Evolutionary conservation across 2,888 invertebrate genomes (phyloP), one percentile per base, ranked within the genome.

Genomic region (Tryphoninae sp.): DNA sequence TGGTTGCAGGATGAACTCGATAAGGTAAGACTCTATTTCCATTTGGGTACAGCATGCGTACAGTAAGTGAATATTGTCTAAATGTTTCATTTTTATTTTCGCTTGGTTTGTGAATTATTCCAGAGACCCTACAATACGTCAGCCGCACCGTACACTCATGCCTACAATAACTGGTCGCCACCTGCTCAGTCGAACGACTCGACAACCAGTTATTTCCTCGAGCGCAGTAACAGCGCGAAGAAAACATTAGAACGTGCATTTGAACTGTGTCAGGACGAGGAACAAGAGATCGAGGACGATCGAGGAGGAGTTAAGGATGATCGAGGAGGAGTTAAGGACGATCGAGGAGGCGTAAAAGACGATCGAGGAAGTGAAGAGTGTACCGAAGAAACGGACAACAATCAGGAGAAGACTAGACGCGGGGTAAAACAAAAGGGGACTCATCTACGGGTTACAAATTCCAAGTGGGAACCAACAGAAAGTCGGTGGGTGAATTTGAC

Each of bases 1-100:
- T 99, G 98, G 98, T 94, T 99, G 87, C 97, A 98, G 91, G 98
- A 98, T 91, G 98, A 99, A 92, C 94, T 99, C 84, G 98, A 98
- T 85, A 94, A 95, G 92, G 95, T 95, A 87, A 45, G 1, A 4
- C 7, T 13, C 9, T 45, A 90, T 53, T 64, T 23, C 49, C 42
- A 8, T 33, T 51, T 8, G 8, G 0, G 19, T 19, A 19, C 0
- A 19, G 19, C 19, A 19, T 62, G 23, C 22, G 23, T 23, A 11
- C 65, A 65, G 45, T 4, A 49, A 53, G 2, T 78, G 3, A 22
- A 22, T 22, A 4, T 22, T 33, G 11, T 59, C 62, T 45, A 62
- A 26, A n/a, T 40, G 1, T 33, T 33, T 33, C 16, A 2, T 1
- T 74, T 9, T 65, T 42, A 26, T 9, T 45, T 59, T 64, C 51